A percentile compares a stretch with the other conserved stretches of the same genome.
phyloP scores from a whole-genome alignment of 35 echinoderm and acorn worm species.

The Acanthaster planci region DNA sequence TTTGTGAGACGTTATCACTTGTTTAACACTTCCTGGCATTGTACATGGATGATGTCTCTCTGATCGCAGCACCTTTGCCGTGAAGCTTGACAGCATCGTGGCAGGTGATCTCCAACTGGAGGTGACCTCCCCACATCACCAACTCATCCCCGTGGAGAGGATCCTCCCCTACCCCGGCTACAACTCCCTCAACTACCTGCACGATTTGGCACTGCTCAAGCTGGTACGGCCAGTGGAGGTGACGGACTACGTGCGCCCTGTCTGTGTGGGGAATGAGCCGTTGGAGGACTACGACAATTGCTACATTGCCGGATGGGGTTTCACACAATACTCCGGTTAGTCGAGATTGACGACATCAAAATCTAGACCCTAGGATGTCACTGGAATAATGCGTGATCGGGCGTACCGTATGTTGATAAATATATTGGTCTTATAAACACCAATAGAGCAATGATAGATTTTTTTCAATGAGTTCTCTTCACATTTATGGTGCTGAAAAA shows the following conservation, averaged over 20 bases:
- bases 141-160: constrained; percentile 30
- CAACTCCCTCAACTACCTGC: background rate
- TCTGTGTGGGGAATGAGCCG: constrained; percentile 26
- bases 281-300: constrained; percentile 16
- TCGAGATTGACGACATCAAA: no score
- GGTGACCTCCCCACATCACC: background rate
- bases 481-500: no score
- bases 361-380: no score
- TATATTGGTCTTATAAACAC: no score
- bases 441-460: no score
- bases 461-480: no score
- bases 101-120: constrained; percentile 30
- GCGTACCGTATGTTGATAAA: no score
- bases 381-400: background rate
- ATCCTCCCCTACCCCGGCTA: constrained; percentile 60
- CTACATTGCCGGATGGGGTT: constrained; percentile 61
- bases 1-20: no score
- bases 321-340: constrained; percentile 7
- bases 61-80: background rate
- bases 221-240: constrained; percentile 47
- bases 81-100: background rate
- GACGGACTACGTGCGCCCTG: constrained; percentile 53
- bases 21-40: no score
- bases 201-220: constrained; percentile 68
- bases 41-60: no score